Percentiles rank a stretch among this genome's conserved stretches.
Conservation (phyloP, 2,113 vertebrate genomes). For the Atherinomorus stipes region DNA sequence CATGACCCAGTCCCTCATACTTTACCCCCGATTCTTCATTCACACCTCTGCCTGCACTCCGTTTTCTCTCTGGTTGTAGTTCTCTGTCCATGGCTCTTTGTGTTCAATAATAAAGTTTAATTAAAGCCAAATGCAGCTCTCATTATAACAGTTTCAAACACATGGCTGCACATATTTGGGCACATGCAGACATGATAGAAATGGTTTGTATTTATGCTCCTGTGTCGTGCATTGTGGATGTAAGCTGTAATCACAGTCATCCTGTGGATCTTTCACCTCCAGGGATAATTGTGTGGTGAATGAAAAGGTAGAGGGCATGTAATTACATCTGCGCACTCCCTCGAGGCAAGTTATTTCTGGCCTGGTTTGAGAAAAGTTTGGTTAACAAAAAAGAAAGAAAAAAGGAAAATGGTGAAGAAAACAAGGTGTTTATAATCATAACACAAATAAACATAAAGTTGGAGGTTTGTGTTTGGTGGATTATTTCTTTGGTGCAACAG, state of each 20-base stretch:
- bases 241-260: not conserved
- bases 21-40: too few relatives aligned
- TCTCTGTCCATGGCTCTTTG: not conserved
- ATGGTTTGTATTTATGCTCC: not conserved
- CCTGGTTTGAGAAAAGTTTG: conserved; percentile 37
- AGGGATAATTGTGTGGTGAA: conserved; percentile 36
- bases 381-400: conserved; percentile 8
- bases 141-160: too few relatives aligned
- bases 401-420: too few relatives aligned
- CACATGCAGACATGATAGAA: not conserved
- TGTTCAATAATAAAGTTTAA: too few relatives aligned
- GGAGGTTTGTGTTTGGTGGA: too few relatives aligned
- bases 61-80: not conserved
- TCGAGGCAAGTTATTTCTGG: conserved; percentile 36
- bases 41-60: too few relatives aligned
- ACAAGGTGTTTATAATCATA: too few relatives aligned
- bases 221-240: conserved; percentile 2
- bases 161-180: too few relatives aligned
- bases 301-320: conserved; percentile 32
- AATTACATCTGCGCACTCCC: conserved; percentile 37
- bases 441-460: too few relatives aligned
- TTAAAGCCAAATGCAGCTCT: too few relatives aligned
- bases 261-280: conserved; percentile 5
- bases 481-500: too few relatives aligned
- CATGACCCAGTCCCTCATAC: not conserved